phyloP scores from a whole-genome alignment of 2,113 vertebrate species.

The Psittacara wagleri region DNA sequence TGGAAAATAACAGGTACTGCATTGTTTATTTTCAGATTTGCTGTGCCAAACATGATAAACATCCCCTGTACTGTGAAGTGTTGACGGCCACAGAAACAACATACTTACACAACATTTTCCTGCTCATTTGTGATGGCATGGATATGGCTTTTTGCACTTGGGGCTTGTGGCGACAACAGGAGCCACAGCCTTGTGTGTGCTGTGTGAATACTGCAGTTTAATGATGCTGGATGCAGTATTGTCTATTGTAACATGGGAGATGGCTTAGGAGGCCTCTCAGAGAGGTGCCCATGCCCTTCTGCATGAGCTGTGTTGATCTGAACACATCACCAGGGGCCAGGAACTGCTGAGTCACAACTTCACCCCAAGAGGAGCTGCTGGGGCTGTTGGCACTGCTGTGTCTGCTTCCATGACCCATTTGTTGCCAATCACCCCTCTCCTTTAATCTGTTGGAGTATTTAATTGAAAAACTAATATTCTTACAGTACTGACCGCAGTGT shows the following conservation, averaged over 20 bases:
- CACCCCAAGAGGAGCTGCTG: background rate
- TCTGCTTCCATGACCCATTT: background rate
- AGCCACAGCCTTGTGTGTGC: background rate
- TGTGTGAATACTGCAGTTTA: background rate
- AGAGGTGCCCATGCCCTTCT: background rate
- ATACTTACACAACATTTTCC: fast-evolving
- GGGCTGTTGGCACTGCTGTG: background rate
- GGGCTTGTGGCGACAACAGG: background rate
- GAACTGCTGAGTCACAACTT: background rate
- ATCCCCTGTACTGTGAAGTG: fast-evolving
- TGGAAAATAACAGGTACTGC: background rate
- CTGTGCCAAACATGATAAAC: background rate
- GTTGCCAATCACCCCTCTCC: background rate
- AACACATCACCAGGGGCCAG: background rate
- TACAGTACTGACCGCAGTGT: no score
- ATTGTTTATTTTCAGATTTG: background rate
- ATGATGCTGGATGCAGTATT: background rate
- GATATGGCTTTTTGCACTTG: fast-evolving
- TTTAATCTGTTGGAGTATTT: fast-evolving
- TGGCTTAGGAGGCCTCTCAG: background rate
- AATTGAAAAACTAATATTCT: background rate
- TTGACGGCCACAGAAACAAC: background rate
- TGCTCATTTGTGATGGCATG: fast-evolving
- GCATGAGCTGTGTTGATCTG: background rate
- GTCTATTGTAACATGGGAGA: background rate